phyloP scores from a whole-genome alignment of 2,888 invertebrate genomes.

The Phortica okadai region DNA sequence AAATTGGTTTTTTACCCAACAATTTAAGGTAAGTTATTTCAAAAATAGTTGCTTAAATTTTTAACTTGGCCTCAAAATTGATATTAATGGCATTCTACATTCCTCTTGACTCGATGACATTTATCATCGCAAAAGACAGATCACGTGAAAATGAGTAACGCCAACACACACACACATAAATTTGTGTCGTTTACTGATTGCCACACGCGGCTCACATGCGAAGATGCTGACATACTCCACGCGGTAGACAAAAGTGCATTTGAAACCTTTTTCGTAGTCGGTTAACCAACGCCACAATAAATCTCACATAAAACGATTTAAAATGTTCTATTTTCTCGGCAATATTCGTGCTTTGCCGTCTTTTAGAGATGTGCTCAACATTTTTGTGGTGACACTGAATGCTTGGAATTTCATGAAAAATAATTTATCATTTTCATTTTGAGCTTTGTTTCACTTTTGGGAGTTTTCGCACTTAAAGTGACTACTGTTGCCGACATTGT shows the following conservation, averaged over 20 bases:
- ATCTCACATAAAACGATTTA: slow-evolving; percentile 75
- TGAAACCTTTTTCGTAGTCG: slow-evolving; percentile 48
- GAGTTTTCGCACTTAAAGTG: neutral
- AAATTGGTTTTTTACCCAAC: neutral
- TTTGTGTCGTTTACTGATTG: neutral
- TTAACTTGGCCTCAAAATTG: slow-evolving; percentile 50
- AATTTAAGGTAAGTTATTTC: neutral
- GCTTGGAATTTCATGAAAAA: slow-evolving; percentile 55
- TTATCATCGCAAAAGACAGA: slow-evolving; percentile 50
- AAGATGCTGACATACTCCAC: slow-evolving; percentile 10
- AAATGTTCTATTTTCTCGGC: slow-evolving; percentile 55
- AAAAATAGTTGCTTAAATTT: slow-evolving; percentile 59
- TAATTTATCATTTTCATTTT: slow-evolving; percentile 66
- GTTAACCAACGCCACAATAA: slow-evolving; percentile 76
- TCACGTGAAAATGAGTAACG: slow-evolving; percentile 54
- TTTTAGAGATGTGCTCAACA: slow-evolving; percentile 52
- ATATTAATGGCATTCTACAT: slow-evolving; percentile 59
- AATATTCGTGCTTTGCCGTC: slow-evolving; percentile 51
- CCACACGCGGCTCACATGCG: neutral
- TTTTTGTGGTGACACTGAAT: slow-evolving; percentile 59
- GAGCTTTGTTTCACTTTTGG: slow-evolving; percentile 43
- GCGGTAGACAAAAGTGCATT: neutral
- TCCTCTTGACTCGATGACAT: slow-evolving; percentile 36
- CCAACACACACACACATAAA: neutral
- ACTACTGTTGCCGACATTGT: no score